Conservation (phyloP, 37 sponge, comb jelly and placozoan species). For the Ianthella basta region DNA sequence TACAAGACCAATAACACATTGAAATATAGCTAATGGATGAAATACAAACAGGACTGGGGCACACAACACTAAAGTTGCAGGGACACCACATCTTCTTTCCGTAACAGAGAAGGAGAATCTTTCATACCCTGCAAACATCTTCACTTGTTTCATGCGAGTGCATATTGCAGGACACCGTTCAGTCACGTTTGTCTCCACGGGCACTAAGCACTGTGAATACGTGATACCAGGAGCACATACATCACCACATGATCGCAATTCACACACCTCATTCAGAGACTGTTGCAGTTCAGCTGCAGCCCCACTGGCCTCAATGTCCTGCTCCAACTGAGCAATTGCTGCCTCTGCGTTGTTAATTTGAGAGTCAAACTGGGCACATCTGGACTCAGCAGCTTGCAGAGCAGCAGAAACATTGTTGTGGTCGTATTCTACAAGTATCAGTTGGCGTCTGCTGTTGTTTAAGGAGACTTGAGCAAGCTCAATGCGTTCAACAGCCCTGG, state of each 20-base stretch:
- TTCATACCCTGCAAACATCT: too few species aligned
- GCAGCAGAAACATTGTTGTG: background rate
- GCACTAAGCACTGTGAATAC: background rate
- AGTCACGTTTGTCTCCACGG: background rate
- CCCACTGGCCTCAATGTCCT: background rate
- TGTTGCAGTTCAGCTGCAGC: background rate
- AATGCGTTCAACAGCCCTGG: background rate
- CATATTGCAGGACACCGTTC: background rate
- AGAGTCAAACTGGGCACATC: background rate
- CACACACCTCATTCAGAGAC: background rate
- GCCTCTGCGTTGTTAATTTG: background rate
- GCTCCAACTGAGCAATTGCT: background rate
- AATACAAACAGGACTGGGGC: too few species aligned
- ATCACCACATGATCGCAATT: background rate
- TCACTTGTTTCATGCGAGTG: background rate
- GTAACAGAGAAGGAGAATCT: too few species aligned
- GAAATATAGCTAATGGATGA: too few species aligned
- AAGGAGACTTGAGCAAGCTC: background rate
- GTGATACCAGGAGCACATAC: background rate
- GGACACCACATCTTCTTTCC: too few species aligned
- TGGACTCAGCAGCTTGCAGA: background rate
- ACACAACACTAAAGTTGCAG: too few species aligned
- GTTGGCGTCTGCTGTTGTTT: background rate
- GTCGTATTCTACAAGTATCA: background rate
- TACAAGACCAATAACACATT: too few species aligned